Conservation (phyloP, 2,888 invertebrate genomes). For the Arrhopalites spinosus region DNA sequence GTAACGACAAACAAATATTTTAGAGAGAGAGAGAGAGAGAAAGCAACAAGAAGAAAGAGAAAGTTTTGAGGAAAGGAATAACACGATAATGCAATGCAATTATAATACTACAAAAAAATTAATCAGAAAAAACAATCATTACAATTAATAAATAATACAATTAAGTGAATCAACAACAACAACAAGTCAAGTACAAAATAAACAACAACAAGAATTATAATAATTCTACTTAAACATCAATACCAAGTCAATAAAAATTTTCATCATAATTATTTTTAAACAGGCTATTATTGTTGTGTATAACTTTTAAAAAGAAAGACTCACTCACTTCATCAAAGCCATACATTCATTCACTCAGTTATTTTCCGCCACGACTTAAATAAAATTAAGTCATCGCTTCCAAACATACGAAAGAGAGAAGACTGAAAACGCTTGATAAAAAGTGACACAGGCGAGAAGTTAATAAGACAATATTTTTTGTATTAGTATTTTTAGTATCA, state of each 20-base stretch:
- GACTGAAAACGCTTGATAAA: slow-evolving; percentile 12
- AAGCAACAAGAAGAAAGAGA: neutral
- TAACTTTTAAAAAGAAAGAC: no score
- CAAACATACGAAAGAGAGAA: slow-evolving; percentile 5
- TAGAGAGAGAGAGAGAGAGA: neutral
- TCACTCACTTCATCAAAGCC: neutral
- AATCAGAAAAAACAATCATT: neutral
- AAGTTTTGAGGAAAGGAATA: neutral
- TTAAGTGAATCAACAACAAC: neutral
- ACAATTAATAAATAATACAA: neutral
- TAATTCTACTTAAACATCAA: no score
- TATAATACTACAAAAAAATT: neutral
- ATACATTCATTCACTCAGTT: neutral
- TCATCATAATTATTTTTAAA: no score
- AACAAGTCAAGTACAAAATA: no score
- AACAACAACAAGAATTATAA: no score
- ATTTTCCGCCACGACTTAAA: neutral
- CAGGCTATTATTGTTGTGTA: no score
- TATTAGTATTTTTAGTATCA: slow-evolving; percentile 2
- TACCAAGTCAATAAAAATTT: no score
- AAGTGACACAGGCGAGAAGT: slow-evolving; percentile 2
- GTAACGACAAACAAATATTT: neutral
- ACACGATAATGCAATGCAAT: slow-evolving; percentile 2
- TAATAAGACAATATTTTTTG: neutral
- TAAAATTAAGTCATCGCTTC: neutral